These are phyloP conservation scores for Suricata suricatta DNA, from an alignment of 2,113 vertebrate genomes.

Conservation along the genomic window DNA sequence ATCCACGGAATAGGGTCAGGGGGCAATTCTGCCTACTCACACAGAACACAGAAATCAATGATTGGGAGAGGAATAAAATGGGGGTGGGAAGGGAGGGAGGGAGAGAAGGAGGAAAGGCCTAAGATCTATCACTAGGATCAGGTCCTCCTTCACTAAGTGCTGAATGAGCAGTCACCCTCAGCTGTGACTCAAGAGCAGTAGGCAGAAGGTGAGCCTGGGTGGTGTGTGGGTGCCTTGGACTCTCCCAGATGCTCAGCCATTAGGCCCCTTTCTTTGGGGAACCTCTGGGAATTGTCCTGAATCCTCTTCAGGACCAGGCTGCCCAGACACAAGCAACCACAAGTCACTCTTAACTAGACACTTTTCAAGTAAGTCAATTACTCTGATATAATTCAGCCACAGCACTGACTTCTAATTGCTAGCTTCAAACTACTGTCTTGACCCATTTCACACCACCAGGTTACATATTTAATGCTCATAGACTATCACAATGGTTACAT, in stretches of 20 bases:
- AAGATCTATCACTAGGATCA: too few relatives aligned
- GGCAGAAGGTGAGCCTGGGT: neutral
- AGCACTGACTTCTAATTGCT: neutral
- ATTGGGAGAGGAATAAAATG: neutral
- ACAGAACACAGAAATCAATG: neutral
- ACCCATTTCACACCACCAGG: neutral
- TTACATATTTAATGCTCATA: neutral
- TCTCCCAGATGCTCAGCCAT: too few relatives aligned
- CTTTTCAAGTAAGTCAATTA: neutral
- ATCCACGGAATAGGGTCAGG: neutral
- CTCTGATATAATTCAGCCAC: neutral
- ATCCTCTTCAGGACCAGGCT: neutral
- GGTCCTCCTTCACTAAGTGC: too few relatives aligned
- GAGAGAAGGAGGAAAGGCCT: neutral
- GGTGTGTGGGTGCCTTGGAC: neutral
- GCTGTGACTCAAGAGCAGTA: too few relatives aligned
- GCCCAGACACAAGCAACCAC: neutral
- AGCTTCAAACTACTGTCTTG: neutral
- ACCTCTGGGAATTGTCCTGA: neutral
- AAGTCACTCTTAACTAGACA: neutral
- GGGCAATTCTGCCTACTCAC: neutral
- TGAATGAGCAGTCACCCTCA: neutral
- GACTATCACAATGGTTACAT: neutral
- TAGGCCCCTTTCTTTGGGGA: too few relatives aligned
- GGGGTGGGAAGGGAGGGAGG: too few relatives aligned